Conservation (phyloP, 1,140 invertebrate genomes). For the Pogonomyrmex californicus region DNA sequence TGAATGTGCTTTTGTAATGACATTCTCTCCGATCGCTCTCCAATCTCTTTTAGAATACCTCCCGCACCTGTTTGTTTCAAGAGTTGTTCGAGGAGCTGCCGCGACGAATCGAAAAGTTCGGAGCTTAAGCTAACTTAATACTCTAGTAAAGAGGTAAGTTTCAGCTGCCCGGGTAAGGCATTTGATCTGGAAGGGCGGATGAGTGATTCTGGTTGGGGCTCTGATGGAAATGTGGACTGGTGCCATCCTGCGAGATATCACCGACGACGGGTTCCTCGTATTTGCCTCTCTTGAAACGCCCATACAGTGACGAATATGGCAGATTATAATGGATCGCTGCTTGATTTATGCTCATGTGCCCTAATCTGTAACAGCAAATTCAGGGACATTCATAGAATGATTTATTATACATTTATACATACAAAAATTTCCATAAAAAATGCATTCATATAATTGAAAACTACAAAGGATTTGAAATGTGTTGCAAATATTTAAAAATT, state of each 20-base stretch:
- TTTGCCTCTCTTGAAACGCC: conserved; percentile 93
- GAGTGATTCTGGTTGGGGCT: conserved; percentile 86
- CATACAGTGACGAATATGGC: conserved; percentile 95
- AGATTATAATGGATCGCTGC: conserved; percentile 97
- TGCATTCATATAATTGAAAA: neutral
- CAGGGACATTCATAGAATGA: neutral
- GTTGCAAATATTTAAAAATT: neutral
- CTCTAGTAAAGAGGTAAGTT: conserved; percentile 86
- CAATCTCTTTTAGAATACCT: conserved; percentile 23
- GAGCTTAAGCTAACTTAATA: conserved; percentile 75
- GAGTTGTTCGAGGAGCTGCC: conserved; percentile 42
- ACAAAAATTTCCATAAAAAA: neutral
- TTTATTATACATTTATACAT: neutral
- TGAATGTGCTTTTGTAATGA: conserved; percentile 12
- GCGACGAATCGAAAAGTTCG: conserved; percentile 70
- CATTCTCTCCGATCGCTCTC: conserved; percentile 33
- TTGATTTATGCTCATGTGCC: conserved; percentile 97
- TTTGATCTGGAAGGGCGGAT: conserved; percentile 85
- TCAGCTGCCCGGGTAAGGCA: conserved; percentile 87
- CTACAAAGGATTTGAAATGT: neutral
- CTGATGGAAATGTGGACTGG: conserved; percentile 85
- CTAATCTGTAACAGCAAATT: conserved; percentile 88
- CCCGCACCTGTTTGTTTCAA: conserved; percentile 3
- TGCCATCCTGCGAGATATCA: conserved; percentile 86
- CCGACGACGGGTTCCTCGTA: conserved; percentile 86